Evolutionary conservation across 2,797 vertebrate species (phyloP), one percentile per base, ranked within the genome.

Genomic region (Cynodonichthys magdalenae): DNA sequence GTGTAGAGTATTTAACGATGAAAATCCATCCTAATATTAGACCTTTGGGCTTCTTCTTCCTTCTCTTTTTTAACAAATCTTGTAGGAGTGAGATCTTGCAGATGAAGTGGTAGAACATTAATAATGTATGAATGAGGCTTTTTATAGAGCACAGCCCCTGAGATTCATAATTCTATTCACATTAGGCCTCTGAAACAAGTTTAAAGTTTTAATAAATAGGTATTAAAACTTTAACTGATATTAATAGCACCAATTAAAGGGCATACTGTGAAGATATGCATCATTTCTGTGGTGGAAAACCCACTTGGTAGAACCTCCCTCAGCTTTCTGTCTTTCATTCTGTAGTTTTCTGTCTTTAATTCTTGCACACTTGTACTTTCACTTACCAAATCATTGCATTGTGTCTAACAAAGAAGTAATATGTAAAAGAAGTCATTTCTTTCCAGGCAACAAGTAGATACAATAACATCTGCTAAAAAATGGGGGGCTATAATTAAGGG

Each of bases 161-260:
- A 91, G 92, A 92, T 90, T 91, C 86, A 91, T 93, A 89, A 92
- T 88, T 90, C 81, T 81, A 77, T 83, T 92, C 90, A 79, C 86
- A 92, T 92, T 90, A 92, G 80, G 53, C 59, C 65, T 50, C 41
- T 53, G 81, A 83, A 89, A 91, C 80, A 89, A 91, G 89, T 81
- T 87, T 84, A 31, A 88, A 87, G 89, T 89, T 90, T 89, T 92
- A 91, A 92, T 92, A 93, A 92, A 93, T 92, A 92, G 89, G 89
- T 92, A 88, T 88, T 93, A 90, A 92, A 93, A 92, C 84, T 93
- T 92, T 92, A 94, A 93, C 89, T 87, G 89, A 90, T 91, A 94
- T 94, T 93, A 93, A 93, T 93, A 91, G 89, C 75, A 18, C 41
- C 91, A 91, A 92, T 93, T 93, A 92, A 90, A 87, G 76, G 70